Percentiles rank a stretch among this genome's conserved stretches.
phyloP scores from a whole-genome alignment of 2,113 vertebrate species.

The Spilogale gracilis region DNA sequence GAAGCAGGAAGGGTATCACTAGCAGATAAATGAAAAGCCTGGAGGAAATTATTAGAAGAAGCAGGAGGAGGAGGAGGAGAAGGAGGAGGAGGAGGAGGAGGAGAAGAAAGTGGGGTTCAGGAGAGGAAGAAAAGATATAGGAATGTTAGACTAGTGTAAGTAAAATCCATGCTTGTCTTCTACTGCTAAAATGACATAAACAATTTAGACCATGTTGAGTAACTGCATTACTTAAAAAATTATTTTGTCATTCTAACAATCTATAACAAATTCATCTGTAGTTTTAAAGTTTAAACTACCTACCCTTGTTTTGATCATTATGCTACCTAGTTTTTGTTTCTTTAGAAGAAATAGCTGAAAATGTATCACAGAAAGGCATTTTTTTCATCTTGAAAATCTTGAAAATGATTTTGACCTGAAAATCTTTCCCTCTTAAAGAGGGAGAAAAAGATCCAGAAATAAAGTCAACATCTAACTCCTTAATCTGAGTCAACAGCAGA shows the following conservation, averaged over 20 bases:
- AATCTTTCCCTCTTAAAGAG: no score
- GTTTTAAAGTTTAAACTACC: background rate
- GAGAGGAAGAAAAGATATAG: background rate
- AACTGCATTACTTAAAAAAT: background rate
- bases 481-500: background rate
- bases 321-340: background rate
- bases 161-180: background rate
- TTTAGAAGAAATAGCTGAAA: background rate
- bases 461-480: background rate
- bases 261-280: background rate
- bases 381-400: background rate
- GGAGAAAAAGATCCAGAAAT: background rate
- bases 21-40: background rate
- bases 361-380: background rate
- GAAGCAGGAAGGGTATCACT: background rate
- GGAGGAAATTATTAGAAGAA: background rate
- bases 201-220: background rate
- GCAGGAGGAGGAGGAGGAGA: no score
- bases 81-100: no score
- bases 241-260: background rate
- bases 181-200: background rate
- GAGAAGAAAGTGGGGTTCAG: background rate
- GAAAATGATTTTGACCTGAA: no score
- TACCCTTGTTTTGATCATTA: conserved; percentile 10
- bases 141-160: background rate